phyloP scores from a whole-genome alignment of 2,888 invertebrate genomes.

The Andrena haemorrhoa region DNA sequence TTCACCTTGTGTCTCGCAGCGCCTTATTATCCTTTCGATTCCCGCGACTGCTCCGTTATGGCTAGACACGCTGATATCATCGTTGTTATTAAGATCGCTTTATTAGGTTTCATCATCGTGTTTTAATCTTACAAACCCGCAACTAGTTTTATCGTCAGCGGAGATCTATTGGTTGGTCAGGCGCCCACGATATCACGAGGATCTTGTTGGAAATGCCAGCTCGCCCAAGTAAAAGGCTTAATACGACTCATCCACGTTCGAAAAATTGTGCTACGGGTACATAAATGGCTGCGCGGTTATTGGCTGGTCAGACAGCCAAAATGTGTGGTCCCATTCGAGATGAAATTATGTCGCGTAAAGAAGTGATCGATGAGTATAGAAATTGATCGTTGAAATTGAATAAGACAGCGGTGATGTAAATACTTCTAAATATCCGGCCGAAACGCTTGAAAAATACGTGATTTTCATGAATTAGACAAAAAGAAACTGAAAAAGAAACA shows the following conservation, averaged over 20 bases:
- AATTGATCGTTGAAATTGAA: no score
- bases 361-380: neutral
- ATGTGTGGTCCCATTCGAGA: neutral
- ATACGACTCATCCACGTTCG: conserved; percentile 12
- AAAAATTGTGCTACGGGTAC: conserved; percentile 23
- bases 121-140: conserved; percentile 27
- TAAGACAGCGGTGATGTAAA: no score
- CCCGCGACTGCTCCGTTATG: conserved; percentile 10
- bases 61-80: conserved; percentile 28
- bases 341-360: neutral
- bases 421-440: no score
- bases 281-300: conserved; percentile 2
- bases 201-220: conserved; percentile 19
- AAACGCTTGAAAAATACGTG: no score
- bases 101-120: conserved; percentile 42
- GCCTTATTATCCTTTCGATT: conserved; percentile 32
- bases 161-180: conserved; percentile 35
- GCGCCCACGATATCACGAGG: conserved; percentile 9
- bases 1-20: neutral
- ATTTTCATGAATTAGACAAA: no score
- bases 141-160: conserved; percentile 23
- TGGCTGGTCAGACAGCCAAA: neutral
- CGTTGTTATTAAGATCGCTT: conserved; percentile 47
- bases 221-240: conserved; percentile 6
- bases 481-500: no score